Percentiles rank a stretch among this genome's conserved stretches.
Evolutionary conservation across 2,797 vertebrate genomes (phyloP).

Genomic region (Etheostoma nigrum): DNA sequence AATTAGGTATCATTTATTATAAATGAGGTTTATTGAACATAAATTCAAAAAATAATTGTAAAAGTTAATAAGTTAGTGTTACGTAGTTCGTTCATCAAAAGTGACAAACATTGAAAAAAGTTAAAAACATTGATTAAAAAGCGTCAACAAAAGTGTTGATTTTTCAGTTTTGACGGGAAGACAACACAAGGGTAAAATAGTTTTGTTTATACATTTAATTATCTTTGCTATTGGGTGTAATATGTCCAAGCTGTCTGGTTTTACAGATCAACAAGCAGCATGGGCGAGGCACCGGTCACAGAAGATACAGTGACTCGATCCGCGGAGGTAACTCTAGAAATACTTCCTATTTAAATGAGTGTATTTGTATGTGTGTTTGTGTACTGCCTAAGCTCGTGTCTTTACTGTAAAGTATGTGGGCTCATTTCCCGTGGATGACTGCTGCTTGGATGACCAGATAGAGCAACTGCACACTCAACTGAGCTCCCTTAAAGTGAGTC

Average conservation of each 20-base stretch:
- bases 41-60: no score
- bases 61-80: no score
- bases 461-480: conserved; percentile 88
- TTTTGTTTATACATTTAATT: background rate
- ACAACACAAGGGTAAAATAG: no score
- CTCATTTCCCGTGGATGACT: conserved; percentile 92
- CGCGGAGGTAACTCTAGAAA: conserved; percentile 80
- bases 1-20: no score
- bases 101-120: no score
- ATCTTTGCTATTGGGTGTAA: background rate
- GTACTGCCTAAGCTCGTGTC: background rate
- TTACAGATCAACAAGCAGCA: conserved; percentile 47
- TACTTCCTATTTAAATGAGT: background rate
- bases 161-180: no score
- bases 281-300: conserved; percentile 77
- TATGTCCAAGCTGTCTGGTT: background rate
- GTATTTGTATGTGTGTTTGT: background rate
- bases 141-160: no score
- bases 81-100: no score
- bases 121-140: no score
- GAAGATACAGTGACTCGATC: conserved; percentile 80
- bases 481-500: conserved; percentile 86
- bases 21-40: no score
- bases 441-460: conserved; percentile 88
- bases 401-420: conserved; percentile 90